These are phyloP conservation scores for Pipa parva DNA, from an alignment of 2,113 vertebrate species.

Conservation along the genomic window DNA sequence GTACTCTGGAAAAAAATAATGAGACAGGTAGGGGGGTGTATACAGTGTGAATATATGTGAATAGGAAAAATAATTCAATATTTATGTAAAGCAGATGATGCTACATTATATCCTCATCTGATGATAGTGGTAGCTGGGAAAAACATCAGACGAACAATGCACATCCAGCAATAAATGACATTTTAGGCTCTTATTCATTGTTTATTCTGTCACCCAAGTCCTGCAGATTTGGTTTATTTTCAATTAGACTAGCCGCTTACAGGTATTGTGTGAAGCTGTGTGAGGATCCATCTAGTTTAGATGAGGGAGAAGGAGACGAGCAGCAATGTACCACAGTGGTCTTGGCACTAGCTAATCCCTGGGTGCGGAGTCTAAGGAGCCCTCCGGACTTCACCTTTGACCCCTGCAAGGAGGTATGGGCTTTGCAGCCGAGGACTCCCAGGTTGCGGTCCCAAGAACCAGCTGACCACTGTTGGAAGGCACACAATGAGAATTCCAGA, in stretches of 20 bases:
- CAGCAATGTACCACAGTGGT: no score
- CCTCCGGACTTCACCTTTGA: no score
- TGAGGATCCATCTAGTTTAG: no score
- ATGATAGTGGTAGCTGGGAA: constrained; percentile 59
- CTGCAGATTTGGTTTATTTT: constrained; percentile 70
- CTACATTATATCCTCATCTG: constrained; percentile 64
- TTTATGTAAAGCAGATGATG: constrained; percentile 70
- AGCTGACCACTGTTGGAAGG: no score
- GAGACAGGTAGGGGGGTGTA: constrained; percentile 66
- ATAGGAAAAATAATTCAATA: constrained; percentile 65
- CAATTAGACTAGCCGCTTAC: constrained; percentile 78
- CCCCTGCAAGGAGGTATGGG: no score
- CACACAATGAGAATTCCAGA: no score
- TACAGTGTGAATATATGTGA: constrained; percentile 61
- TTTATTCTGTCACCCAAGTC: constrained; percentile 75
- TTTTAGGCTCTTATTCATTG: constrained; percentile 75
- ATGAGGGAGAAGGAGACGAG: no score
- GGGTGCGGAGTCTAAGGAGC: no score
- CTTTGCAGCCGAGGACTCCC: no score
- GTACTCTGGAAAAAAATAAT: constrained; percentile 68
- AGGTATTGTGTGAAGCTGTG: constrained; percentile 69
- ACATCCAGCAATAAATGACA: constrained; percentile 63
- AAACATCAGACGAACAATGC: constrained; percentile 72
- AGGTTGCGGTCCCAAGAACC: no score
- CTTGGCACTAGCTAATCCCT: no score